Base-by-base conservation (phyloP, 2,113 vertebrate species). In the Pan paniscus region DNA sequence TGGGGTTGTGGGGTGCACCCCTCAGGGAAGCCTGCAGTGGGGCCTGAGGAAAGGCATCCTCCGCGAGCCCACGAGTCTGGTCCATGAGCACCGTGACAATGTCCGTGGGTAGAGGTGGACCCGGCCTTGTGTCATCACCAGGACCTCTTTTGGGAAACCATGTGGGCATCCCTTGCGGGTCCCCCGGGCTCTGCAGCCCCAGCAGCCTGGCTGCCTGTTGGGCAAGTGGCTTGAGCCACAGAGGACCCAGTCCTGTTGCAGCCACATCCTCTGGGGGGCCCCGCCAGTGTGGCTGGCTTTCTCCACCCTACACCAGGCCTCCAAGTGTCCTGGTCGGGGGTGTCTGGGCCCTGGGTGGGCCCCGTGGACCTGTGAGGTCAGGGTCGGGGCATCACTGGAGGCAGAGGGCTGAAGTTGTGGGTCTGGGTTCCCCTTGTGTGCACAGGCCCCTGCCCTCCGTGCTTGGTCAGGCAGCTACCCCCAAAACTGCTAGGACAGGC, bases 171-270 rank as follows among this genome's bases (percentile, higher is more conserved):
- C 20, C 32, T 46, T 38, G 13, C 1, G 2, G n/a, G 22, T 9
- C 14, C 55, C 8, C 3, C 0, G 1, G 18, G 25, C 4, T 48
- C 30, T 17, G 16, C 67, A 16, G 8, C 57, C 30, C 67, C 12
- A 7, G 11, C 27, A 8, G 61, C 16, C 52, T 16, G 30, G 50
- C 61, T 38, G 52, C 43, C 8, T 0, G 0, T n/a, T 22, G 22
- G 48, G 12, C 9, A 22, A 50, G n/a, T 30, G 8, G 52, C 64
- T 14, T 4, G 7, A 3, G 1, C 50, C 40, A n/a, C 64, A 1
- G 52, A 13, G 25, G 27, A 1, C 3, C n/a, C 1, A 0, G 2
- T 8, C n/a, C 9, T 38, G 1, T 38, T 2, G 0, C 1, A 0
- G 38, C 23, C 35, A 20, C 3, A 11, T 68, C 10, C 35, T 61